A percentile compares a stretch with the other conserved stretches of the same genome.
Evolutionary conservation across 2,888 invertebrate genomes (phyloP).

Genomic region (Sinhomidia bicolor): DNA sequence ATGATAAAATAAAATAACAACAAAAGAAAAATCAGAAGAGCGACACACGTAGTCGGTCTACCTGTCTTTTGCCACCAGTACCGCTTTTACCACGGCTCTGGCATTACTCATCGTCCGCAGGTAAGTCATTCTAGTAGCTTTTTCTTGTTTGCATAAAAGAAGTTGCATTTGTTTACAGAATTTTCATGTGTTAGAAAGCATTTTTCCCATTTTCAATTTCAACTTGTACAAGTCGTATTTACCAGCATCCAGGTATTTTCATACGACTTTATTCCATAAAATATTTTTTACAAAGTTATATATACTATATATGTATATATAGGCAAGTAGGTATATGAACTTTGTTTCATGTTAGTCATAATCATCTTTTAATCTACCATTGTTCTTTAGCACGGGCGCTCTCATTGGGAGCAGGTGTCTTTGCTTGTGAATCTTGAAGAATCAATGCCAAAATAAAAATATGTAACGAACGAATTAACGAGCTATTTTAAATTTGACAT

Average conservation of each 20-base stretch:
- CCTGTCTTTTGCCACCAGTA: conserved; percentile 21
- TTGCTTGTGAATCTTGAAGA: background rate
- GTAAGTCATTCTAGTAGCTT: background rate
- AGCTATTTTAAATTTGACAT: background rate
- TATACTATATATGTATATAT: too few relatives aligned
- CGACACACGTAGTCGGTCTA: conserved; percentile 40
- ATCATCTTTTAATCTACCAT: background rate
- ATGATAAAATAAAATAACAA: conserved; percentile 18
- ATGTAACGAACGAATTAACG: background rate
- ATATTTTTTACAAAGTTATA: too few relatives aligned
- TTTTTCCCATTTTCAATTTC: too few relatives aligned
- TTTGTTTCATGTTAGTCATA: background rate
- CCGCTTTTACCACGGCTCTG: conserved; percentile 13
- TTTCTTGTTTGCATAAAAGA: background rate
- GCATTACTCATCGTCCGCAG: conserved; percentile 34
- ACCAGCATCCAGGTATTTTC: background rate
- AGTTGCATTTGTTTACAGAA: background rate
- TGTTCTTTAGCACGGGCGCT: background rate
- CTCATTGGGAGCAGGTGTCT: background rate
- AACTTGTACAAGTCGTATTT: too few relatives aligned
- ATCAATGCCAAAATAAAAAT: background rate
- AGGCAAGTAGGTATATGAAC: background rate
- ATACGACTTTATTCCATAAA: background rate
- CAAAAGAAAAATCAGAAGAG: conserved; percentile 53
- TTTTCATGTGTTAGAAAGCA: too few relatives aligned